A percentile compares a stretch with the other conserved stretches of the same genome.
These are phyloP conservation scores for Malacoctenus gilli DNA, from an alignment of 2,797 vertebrate species.

Conservation along the genomic window DNA sequence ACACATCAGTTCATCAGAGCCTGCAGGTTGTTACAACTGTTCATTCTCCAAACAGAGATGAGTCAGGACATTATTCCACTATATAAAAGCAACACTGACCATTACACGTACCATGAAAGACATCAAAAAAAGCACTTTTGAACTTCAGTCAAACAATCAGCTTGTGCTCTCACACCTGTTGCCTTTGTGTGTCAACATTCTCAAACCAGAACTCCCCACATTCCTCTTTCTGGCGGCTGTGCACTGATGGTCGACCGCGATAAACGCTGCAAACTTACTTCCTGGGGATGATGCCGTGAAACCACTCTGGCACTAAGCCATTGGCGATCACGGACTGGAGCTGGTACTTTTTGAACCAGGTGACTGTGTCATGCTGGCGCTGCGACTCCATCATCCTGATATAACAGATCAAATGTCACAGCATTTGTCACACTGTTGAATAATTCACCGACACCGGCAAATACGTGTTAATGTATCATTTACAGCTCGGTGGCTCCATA, in stretches of 20 bases:
- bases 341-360: conserved; percentile 82
- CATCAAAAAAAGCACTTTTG: too few species aligned
- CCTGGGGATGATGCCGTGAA: conserved; percentile 86
- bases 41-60: too few species aligned
- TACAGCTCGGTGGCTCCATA: neutral
- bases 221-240: conserved; percentile 9
- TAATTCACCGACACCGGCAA: neutral
- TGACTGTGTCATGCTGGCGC: conserved; percentile 45
- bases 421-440: neutral
- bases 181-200: neutral
- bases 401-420: conserved; percentile 18
- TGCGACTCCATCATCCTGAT: conserved; percentile 62
- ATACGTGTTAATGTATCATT: neutral
- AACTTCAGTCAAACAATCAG: too few species aligned
- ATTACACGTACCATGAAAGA: too few species aligned
- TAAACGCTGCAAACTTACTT: conserved; percentile 75
- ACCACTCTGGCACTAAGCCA: conserved; percentile 83
- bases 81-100: too few species aligned
- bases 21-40: too few species aligned
- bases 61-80: too few species aligned
- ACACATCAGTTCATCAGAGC: too few species aligned
- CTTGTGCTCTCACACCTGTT: too few species aligned
- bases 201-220: conserved; percentile 3
- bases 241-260: conserved; percentile 1
- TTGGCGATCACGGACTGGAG: conserved; percentile 66